Conservation (phyloP, 2,113 vertebrate species). For the Megaleporinus macrocephalus region DNA sequence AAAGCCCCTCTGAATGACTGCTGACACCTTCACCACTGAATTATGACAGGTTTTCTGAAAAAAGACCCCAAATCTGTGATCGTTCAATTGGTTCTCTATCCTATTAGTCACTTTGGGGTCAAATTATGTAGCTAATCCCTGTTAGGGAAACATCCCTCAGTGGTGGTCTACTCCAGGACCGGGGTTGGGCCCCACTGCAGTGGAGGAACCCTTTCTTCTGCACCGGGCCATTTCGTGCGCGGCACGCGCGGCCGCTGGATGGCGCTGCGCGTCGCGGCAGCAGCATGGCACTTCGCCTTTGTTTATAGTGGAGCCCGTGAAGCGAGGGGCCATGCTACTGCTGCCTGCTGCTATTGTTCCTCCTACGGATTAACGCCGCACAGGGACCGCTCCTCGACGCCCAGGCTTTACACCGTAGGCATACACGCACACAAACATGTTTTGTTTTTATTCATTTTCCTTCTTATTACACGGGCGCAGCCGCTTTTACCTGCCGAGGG, state of each 20-base stretch:
- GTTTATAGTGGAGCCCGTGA: constrained; percentile 81
- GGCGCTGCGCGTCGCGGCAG: constrained; percentile 61
- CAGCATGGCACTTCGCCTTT: constrained; percentile 76
- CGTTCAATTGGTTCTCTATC: no score
- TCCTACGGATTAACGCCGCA: constrained; percentile 71
- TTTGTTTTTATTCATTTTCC: background rate
- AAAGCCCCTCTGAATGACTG: no score
- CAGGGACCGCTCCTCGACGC: constrained; percentile 53
- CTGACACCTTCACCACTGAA: no score
- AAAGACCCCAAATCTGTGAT: no score
- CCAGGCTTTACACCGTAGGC: constrained; percentile 33
- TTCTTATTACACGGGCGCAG: constrained; percentile 14
- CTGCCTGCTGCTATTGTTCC: constrained; percentile 72
- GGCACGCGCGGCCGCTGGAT: constrained; percentile 58
- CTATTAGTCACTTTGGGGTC: no score
- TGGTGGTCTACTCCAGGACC: background rate
- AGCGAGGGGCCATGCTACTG: constrained; percentile 79
- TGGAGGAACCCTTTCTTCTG: background rate
- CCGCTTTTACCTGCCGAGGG: constrained; percentile 65
- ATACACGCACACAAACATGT: background rate
- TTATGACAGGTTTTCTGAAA: no score
- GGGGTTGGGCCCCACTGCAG: background rate
- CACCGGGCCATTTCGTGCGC: constrained; percentile 15
- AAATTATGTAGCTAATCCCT: no score
- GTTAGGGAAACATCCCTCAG: background rate